Base-by-base conservation (phyloP, 2,797 vertebrate genomes). In the Platyrinchus mystaceus region DNA sequence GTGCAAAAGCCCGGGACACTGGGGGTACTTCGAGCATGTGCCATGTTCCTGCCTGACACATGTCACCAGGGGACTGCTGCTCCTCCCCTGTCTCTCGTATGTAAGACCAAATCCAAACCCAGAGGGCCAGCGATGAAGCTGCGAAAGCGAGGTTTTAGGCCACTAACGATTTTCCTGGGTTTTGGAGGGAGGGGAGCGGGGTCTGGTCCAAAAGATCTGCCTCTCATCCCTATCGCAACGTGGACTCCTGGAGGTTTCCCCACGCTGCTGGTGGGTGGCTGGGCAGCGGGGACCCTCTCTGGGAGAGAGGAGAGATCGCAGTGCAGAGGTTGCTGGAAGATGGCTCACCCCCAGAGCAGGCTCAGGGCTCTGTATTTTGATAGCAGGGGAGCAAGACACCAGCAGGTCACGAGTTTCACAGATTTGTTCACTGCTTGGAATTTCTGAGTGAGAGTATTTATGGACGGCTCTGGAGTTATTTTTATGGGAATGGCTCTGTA, bases 371-470 rank as follows among this genome's bases (percentile, higher is more conserved):
- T 24, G 21, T 21, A 6, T 52, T 75, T 55, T 0, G 0, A 8
- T 9, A 82, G 85, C 91, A 84, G 74, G 76, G 60, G 77, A 91
- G 52, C 12, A 3, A 87, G 90, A 84, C 90, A 93, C 52, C 81
- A 80, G 84, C 74, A 83, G 95, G 94, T 95, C 95, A 94, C 4
- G 8, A 84, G 80, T 94, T 96, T 93, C 92, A 90, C 77, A 82
- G 83, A 73, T 90, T 83, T 87, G 74, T 87, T 96, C 81, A 21
- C 70, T 91, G 88, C 80, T 76, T 85, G 93, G 93, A 92, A 70
- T 87, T 94, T 93, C 90, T 94, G 41, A 93, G 84, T 5, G 28
- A 85, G 86, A 90, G 53, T 93, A 92, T 96, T 97, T 95, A 96
- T 94, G 95, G 94, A 80, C 63, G 84, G 56, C 73, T 93, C 70